These are phyloP conservation scores for Pongo abelii DNA, from an alignment of 2,113 vertebrate genomes.

Conservation along the genomic window DNA sequence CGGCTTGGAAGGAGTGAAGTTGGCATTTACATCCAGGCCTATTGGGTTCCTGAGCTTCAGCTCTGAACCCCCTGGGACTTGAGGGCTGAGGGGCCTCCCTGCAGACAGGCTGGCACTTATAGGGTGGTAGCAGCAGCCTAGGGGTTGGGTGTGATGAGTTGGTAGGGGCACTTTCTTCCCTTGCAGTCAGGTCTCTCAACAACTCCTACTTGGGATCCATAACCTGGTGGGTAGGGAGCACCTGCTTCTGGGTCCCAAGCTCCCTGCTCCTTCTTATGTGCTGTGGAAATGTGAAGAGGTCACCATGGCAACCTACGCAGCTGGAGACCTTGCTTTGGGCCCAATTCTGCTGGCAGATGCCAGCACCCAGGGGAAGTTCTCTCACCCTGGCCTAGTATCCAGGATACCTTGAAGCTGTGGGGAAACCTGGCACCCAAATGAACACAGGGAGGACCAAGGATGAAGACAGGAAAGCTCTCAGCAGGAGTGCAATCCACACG, in stretches of 20 bases:
- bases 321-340: conserved; percentile 9
- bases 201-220: not conserved
- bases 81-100: not conserved
- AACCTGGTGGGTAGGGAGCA: not conserved
- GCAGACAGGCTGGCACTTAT: not conserved
- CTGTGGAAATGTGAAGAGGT: not conserved
- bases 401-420: not conserved
- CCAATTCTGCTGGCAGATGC: not conserved
- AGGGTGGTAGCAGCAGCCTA: not conserved
- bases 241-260: not conserved
- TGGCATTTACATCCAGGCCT: not conserved
- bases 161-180: not conserved
- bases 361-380: not conserved
- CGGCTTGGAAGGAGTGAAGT: not conserved
- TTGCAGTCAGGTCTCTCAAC: not conserved
- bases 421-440: not conserved
- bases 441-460: not conserved
- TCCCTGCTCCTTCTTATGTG: not conserved
- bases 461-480: not conserved
- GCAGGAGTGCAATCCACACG: fast-evolving
- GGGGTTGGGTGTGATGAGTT: not conserved
- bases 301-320: conserved; percentile 23
- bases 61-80: not conserved
- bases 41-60: not conserved
- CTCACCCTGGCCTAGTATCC: not conserved